Conservation (phyloP, 2,888 invertebrate genomes). For the Strigamia crassipes region DNA sequence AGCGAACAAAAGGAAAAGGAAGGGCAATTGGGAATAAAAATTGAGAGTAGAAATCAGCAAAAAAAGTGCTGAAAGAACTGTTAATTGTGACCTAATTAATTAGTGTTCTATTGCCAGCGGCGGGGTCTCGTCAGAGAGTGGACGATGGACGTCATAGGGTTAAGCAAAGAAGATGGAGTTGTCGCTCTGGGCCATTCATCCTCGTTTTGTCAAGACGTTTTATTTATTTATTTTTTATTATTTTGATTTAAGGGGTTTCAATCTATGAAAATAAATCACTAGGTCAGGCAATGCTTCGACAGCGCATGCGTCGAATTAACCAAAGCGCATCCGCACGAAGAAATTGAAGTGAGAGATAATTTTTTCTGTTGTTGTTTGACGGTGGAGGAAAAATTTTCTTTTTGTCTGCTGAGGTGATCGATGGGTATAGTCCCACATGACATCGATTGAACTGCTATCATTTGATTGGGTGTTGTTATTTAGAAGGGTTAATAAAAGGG, state of each 20-base stretch:
- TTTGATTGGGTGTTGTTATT: constrained; percentile 16
- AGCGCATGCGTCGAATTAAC: not conserved
- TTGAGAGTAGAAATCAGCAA: not conserved
- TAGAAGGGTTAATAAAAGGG: constrained; percentile 16
- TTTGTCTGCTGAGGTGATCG: constrained; percentile 10
- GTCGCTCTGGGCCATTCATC: not conserved
- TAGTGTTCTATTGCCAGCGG: not conserved
- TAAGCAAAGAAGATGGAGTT: constrained; percentile 15
- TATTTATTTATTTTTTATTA: not conserved
- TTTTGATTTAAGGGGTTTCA: not conserved
- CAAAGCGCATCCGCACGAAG: not conserved
- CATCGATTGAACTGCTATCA: not conserved
- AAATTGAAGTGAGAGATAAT: not conserved
- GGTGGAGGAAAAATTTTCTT: not conserved
- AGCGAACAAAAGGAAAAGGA: not conserved
- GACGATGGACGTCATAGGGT: not conserved
- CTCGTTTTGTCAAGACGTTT: not conserved
- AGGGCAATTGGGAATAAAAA: not conserved
- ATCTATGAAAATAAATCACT: constrained; percentile 20
- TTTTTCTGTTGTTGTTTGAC: not conserved
- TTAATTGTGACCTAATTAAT: constrained; percentile 12
- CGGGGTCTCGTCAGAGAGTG: not conserved
- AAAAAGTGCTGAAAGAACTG: not conserved
- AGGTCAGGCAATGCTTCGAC: not conserved
- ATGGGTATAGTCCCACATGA: not conserved